These are phyloP conservation scores for Mandrillus leucophaeus DNA, from an alignment of 2,113 vertebrate species.

Conservation along the genomic window DNA sequence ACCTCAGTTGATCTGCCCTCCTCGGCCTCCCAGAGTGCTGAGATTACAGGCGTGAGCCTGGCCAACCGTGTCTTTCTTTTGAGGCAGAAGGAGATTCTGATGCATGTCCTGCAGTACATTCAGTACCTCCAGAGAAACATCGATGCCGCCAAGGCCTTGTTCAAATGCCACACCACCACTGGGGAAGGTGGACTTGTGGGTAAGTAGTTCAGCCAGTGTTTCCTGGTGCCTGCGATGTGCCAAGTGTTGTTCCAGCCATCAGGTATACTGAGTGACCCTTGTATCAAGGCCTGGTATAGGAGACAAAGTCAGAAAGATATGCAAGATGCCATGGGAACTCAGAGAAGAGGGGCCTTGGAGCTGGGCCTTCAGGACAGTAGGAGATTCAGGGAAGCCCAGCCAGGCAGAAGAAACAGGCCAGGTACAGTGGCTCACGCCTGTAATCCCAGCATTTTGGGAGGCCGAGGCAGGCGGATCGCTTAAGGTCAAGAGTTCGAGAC, in stretches of 20 bases:
- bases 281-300: background rate
- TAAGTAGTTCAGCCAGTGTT: background rate
- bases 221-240: background rate
- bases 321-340: background rate
- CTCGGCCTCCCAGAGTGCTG: too few relatives aligned
- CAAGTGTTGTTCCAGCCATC: background rate
- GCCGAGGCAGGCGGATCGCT: fast-evolving
- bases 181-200: background rate
- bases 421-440: too few relatives aligned
- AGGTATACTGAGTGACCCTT: background rate
- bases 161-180: background rate
- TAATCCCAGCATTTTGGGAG: too few relatives aligned
- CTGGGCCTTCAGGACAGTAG: background rate
- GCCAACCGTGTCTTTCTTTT: background rate
- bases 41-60: background rate
- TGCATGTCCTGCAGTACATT: constrained; percentile 75
- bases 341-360: background rate
- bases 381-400: background rate
- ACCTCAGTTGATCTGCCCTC: too few relatives aligned
- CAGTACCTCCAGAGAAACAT: constrained; percentile 75
- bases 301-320: background rate
- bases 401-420: background rate
- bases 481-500: too few relatives aligned
- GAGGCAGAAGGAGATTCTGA: constrained; percentile 78
- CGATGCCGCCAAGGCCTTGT: constrained; percentile 53